Base-by-base conservation (phyloP, 2,888 invertebrate genomes). In the Schizaphis graminum region DNA sequence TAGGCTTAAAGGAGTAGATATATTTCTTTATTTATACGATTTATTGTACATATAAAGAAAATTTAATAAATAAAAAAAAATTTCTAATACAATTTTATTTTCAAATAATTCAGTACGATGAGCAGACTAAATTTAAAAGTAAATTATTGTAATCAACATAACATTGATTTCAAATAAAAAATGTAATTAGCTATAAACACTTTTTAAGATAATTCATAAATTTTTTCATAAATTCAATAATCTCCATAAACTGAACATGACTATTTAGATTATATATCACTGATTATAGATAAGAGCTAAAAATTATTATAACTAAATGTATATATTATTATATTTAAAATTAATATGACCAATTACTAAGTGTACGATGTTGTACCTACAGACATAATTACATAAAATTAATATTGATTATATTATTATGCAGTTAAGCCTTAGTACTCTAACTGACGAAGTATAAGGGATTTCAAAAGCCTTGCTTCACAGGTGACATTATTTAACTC, bases 401-500 rank as follows among this genome's bases (percentile, higher is more conserved):
- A 47, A 47, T 47, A 47, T 26, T 13, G 44, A 44, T 21, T 16
- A 13, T 44, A 85, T 0, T 57, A 89, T 10, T 28, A 57, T 5
- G 56, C 21, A 44, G 16, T 90, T 24, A 47, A 11, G 3, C 88
- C 47, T 94, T 35, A 95, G 44, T 95, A 95, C n/a, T 94, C 93
- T 41, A 94, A 92, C 35, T 94, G 94, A 26, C 95, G 91, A 13
- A 98, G 96, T 95, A 99, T 97, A 95, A 99, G 96, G 95, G 98
- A 97, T 95, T 98, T 98, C 85, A 99, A 96, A 95, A 98, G 96
- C 94, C 99, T 96, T 0, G 99, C 98, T 96, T 99, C 99, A 95
- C 98, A 99, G 0, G 98, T 98, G 0, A 99, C 98, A 0, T 98
- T 98, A 96, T 98, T 98, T 95, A 98, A 98, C 10, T 98, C 98